Base-by-base conservation (phyloP, 2,888 invertebrate genomes). In the Oscheius myriophilus region DNA sequence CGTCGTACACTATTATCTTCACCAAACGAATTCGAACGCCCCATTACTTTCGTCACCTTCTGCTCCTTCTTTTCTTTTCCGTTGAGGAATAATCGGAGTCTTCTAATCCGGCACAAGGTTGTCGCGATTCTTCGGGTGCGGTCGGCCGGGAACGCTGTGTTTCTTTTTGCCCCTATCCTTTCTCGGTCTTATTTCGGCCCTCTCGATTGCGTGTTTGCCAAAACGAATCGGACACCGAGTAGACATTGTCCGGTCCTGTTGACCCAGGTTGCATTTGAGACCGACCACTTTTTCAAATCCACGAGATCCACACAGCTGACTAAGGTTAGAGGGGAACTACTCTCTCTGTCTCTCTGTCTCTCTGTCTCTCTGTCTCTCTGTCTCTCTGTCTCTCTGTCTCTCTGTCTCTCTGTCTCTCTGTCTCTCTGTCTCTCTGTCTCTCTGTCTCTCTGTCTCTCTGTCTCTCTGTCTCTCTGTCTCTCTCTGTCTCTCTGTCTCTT, bases 251-350 rank as follows among this genome's bases (percentile, higher is more conserved):
- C 42, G 18, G 18, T 39, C 57, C 57, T 66, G 66, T 66, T 66
- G 66, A 66, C 66, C 51, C 58, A 66, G 51, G 66, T 66, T 66
- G 66, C 66, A 66, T 57, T 66, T 66, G 61, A 61, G 61, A 46
- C 25, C 58, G 18, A 58, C 43, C 58, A 58, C 58, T 43, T 58
- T 58, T 58, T 58, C 33, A 33, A 33, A 33, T 33, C 33, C 33
- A 33, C 33, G 33, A 33, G 33, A 33, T 33, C 33, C 33, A n/a
- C n/a, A n/a, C n/a, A 33, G 33, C 33, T 33, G 33, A 33, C 33
- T 9, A n/a, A n/a, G n/a, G n/a, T n/a, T n/a, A n/a, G n/a, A n/a
- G n/a, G 33, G 4, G 9, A 33, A 33, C 9, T 33, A 6, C 4
- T 33, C 9, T 6, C 33, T 33, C 4, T 9, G 3, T 33, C 33